phyloP scores from a whole-genome alignment of 1,140 invertebrate genomes.

The Tetragonula clypearis region DNA sequence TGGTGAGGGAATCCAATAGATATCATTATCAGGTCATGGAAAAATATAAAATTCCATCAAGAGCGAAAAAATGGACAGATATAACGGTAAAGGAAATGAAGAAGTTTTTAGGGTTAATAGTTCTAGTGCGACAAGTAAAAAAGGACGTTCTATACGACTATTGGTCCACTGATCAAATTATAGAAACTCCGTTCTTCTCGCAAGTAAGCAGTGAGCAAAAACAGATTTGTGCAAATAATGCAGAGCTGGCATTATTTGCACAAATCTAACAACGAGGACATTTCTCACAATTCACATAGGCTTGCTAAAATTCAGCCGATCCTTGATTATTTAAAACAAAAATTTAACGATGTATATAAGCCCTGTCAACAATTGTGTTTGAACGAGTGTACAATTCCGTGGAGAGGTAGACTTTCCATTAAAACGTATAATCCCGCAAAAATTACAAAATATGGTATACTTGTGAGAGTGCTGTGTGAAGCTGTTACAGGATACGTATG shows the following conservation, averaged over 20 bases:
- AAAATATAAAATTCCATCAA: not conserved
- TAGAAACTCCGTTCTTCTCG: not conserved
- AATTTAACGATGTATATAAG: not conserved
- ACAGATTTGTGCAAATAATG: not conserved
- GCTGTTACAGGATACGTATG: not conserved
- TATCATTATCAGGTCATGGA: not conserved
- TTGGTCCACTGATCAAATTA: not conserved
- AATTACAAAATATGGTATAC: not conserved
- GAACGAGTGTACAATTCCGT: not conserved
- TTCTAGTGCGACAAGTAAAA: not conserved
- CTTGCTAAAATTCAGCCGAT: not conserved
- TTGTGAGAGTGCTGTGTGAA: not conserved
- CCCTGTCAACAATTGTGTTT: not conserved
- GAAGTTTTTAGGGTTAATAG: not conserved
- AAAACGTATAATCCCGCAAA: not conserved
- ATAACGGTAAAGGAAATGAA: not conserved
- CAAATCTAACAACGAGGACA: not conserved
- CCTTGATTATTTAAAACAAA: not conserved
- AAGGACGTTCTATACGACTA: not conserved
- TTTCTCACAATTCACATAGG: not conserved
- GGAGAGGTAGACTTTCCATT: not conserved
- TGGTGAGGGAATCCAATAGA: not conserved
- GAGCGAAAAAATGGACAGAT: not conserved
- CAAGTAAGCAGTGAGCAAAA: not conserved
- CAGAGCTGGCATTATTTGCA: not conserved